Conservation (phyloP, 2,113 vertebrate species). For the Rhegmatorhina hoffmannsi region DNA sequence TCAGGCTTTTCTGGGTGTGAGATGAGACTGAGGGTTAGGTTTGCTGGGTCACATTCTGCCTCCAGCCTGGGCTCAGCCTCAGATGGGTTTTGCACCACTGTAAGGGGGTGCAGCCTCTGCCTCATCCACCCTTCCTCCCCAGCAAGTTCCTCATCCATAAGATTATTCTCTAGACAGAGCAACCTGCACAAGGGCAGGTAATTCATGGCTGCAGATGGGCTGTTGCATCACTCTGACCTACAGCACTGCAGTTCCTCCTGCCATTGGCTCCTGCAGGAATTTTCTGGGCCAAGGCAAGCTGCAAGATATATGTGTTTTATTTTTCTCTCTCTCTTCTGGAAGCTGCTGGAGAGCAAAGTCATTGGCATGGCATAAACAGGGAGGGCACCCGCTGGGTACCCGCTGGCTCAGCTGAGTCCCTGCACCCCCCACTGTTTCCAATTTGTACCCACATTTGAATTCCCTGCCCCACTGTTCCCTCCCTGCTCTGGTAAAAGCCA, state of each 20-base stretch:
- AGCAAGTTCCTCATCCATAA: not conserved
- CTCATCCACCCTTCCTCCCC: not conserved
- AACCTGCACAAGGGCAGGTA: not conserved
- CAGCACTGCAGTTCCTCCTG: not conserved
- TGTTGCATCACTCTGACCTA: not conserved
- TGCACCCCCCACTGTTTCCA: not conserved
- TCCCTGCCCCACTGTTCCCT: slow-evolving; percentile 50
- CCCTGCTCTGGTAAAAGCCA: not conserved
- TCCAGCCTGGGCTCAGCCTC: not conserved
- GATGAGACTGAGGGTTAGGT: not conserved
- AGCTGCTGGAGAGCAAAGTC: slow-evolving; percentile 33
- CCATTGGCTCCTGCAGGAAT: not conserved
- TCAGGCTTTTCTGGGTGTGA: not conserved
- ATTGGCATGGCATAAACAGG: not conserved
- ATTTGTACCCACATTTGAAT: slow-evolving; percentile 57
- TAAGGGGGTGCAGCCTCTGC: not conserved
- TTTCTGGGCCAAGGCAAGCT: not conserved
- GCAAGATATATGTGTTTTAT: not conserved
- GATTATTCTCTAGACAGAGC: not conserved
- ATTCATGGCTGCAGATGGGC: not conserved
- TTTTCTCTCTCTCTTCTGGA: not conserved
- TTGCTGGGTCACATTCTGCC: not conserved
- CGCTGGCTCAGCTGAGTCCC: not conserved
- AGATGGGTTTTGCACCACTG: rapidly evolving
- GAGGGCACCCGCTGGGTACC: not conserved